Percentiles rank a stretch among this genome's conserved stretches.
These are phyloP conservation scores for Lysiphlebus fabarum DNA, from an alignment of 1,140 invertebrate genomes.

Conservation along the genomic window DNA sequence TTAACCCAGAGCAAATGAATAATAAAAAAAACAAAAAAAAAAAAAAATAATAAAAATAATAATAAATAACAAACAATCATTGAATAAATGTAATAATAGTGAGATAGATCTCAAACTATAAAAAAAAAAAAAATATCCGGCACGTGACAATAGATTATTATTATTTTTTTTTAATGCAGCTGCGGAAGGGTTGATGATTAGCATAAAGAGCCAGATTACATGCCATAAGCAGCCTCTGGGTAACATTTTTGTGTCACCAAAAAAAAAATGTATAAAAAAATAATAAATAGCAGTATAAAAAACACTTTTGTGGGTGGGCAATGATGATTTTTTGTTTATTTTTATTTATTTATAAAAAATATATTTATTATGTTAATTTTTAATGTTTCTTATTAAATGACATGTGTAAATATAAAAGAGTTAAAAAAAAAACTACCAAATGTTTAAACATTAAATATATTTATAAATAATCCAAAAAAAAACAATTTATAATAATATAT, in stretches of 20 bases:
- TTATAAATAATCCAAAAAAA: no score
- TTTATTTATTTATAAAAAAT: no score
- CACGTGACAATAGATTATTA: conserved; percentile 26
- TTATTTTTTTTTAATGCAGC: conserved; percentile 21
- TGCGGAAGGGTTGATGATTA: conserved; percentile 30
- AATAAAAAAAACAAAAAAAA: conserved; percentile 18
- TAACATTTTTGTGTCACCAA: background rate
- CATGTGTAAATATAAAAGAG: no score
- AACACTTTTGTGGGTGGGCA: no score
- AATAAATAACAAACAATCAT: background rate
- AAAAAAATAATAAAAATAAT: conserved; percentile 9
- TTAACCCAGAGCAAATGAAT: conserved; percentile 9
- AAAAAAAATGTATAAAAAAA: conserved; percentile 3
- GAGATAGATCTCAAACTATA: background rate
- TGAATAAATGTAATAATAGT: no score
- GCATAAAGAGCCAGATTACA: conserved; percentile 31
- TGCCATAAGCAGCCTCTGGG: conserved; percentile 21
- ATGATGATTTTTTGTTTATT: no score
- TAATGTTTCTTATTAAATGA: no score
- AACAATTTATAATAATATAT: no score
- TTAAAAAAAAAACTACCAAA: no score
- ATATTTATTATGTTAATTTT: no score
- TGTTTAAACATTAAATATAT: no score
- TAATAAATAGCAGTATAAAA: no score
- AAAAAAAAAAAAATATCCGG: background rate